Base-by-base conservation (phyloP, 2,113 vertebrate genomes). In the Lepisosteus osseus region DNA sequence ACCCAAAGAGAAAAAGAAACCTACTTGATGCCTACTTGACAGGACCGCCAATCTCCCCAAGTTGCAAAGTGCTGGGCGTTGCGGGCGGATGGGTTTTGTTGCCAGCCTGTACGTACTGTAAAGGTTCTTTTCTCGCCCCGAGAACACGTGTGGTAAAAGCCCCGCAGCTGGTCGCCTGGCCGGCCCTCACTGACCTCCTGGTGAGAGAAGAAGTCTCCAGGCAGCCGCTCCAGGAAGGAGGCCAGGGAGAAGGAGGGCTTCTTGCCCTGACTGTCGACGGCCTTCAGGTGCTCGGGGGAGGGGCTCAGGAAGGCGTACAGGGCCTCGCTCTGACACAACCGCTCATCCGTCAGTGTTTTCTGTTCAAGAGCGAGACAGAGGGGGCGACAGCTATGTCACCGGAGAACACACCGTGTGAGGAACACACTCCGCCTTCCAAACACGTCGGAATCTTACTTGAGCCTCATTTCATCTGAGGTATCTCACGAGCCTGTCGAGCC, bases 271-370 rank as follows among this genome's bases (percentile, higher is more conserved):
- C 98, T 90, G 47, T 96, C 95, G 71, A 95, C 94, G 81, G 95
- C 96, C 90, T 98, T 94, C 74, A 95, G 94, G 87, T 98, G 90
- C 82, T 99, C 97, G 57, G 96, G 95, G 68, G 97, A 99, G 15
- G 97, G 95, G 83, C 97, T 98, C 80, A 99, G 90, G 82, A 99
- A 99, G 69, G 97, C 97, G 0, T 99, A 99, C 80, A 99, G 95
- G 76, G 94, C 97, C 92, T 99, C 97, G 3, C 96, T 98, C 88
- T 98, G 97, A 89, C 94, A 99, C 78, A 99, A 82, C 51, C 94
- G 91, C 82, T 99, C 97, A 86, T 99, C 96, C 13, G 92, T 94
- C 80, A 99, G 92, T 82, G 99, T 84, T 79, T 93, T 96, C 96
- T 98, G 17, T 1, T 67, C 29, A 54, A 11, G 54, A 43, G 41